Evolutionary conservation across 2,797 vertebrate species (phyloP).

Genomic region (Mormyrus proboscirostris): DNA sequence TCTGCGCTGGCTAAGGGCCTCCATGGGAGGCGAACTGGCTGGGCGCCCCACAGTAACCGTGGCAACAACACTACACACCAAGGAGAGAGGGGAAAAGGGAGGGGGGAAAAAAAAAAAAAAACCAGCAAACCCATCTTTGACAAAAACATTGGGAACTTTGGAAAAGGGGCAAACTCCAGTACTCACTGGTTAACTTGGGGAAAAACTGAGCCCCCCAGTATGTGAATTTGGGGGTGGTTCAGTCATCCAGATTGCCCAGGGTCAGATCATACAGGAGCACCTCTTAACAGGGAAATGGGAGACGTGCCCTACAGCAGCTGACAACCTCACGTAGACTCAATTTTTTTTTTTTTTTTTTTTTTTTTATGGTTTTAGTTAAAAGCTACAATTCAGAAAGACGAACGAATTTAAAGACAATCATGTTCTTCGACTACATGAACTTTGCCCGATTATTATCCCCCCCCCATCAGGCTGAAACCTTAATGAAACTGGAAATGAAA

Average conservation of each 20-base stretch:
- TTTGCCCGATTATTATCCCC: constrained; percentile 52
- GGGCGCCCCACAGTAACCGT: constrained; percentile 51
- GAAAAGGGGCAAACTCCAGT: constrained; percentile 28
- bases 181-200: constrained; percentile 27
- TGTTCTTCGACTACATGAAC: constrained; percentile 56
- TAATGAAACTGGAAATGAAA: constrained; percentile 44
- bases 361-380: constrained; percentile 55
- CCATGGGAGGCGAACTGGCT: constrained; percentile 68
- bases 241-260: background rate
- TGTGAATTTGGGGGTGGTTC: background rate
- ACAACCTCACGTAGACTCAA: constrained; percentile 37
- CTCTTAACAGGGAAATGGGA: background rate
- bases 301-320: constrained; percentile 39
- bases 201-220: background rate
- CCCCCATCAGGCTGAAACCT: constrained; percentile 37
- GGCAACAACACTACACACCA: background rate
- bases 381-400: constrained; percentile 69
- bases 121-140: background rate
- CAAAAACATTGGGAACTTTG: constrained; percentile 14
- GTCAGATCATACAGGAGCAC: background rate
- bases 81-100: background rate
- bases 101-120: background rate
- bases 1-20: constrained; percentile 62
- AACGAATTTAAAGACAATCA: constrained; percentile 61
- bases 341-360: constrained; percentile 50